These are phyloP conservation scores for Chelmon rostratus DNA, from an alignment of 2,797 vertebrate genomes.

Conservation along the genomic window DNA sequence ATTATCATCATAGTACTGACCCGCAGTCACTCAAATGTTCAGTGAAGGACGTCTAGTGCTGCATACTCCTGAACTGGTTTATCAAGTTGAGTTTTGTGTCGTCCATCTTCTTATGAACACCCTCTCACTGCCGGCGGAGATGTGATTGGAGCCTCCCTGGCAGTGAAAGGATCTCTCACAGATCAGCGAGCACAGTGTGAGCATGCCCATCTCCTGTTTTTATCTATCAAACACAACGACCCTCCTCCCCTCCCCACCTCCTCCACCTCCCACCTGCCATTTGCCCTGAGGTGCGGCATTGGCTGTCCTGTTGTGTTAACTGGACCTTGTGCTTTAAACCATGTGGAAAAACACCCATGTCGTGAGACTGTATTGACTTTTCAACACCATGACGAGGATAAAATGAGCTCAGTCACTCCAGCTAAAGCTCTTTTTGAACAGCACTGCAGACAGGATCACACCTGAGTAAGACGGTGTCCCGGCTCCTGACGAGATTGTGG, in stretches of 20 bases:
- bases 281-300: background rate
- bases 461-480: background rate
- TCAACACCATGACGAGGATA: constrained; percentile 1
- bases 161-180: constrained; percentile 84
- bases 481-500: background rate
- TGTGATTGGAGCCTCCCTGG: constrained; percentile 42
- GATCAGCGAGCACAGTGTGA: constrained; percentile 86
- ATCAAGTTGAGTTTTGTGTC: constrained; percentile 54
- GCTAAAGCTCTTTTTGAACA: constrained; percentile 17
- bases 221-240: constrained; percentile 70
- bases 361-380: background rate
- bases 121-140: constrained; percentile 81
- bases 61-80: constrained; percentile 64
- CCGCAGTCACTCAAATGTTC: constrained; percentile 54
- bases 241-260: constrained; percentile 2
- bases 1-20: constrained; percentile 41
- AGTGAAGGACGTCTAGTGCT: constrained; percentile 41
- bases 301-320: constrained; percentile 19
- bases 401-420: background rate
- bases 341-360: constrained; percentile 43
- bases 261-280: constrained; percentile 40
- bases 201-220: constrained; percentile 83
- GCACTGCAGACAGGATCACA: constrained; percentile 14
- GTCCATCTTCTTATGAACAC: constrained; percentile 59
- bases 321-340: constrained; percentile 57